A percentile compares a stretch with the other conserved stretches of the same genome.
phyloP scores from a whole-genome alignment of 2,888 invertebrate species.

The Eudasyphora cyanicolor region DNA sequence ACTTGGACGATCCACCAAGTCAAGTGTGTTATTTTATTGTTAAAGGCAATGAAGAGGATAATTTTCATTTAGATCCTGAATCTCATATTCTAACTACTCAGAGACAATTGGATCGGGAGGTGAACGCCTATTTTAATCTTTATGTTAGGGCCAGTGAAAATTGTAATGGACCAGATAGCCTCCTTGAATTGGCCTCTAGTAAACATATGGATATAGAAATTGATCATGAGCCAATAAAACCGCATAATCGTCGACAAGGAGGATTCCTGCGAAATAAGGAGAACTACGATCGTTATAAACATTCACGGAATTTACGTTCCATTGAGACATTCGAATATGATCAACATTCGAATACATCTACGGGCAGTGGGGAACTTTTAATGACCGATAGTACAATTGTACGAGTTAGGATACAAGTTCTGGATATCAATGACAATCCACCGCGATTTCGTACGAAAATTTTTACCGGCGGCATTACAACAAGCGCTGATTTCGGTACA shows the following conservation, averaged over 20 bases:
- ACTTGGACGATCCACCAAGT: constrained; percentile 88
- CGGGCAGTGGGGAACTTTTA: constrained; percentile 66
- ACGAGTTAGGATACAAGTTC: constrained; percentile 85
- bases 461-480: constrained; percentile 96
- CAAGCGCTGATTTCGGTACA: constrained; percentile 94
- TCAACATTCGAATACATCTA: background rate
- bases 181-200: constrained; percentile 27
- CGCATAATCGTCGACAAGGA: constrained; percentile 60
- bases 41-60: constrained; percentile 88
- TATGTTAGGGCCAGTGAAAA: constrained; percentile 92
- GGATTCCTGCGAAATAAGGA: constrained; percentile 59
- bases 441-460: constrained; percentile 90
- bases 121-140: constrained; percentile 84
- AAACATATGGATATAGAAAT: constrained; percentile 67
- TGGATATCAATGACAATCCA: constrained; percentile 95
- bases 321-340: background rate
- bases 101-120: constrained; percentile 88
- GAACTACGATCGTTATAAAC: constrained; percentile 56
- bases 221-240: constrained; percentile 56
- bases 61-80: constrained; percentile 87
- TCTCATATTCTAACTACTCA: constrained; percentile 82
- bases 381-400: constrained; percentile 85
- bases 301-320: constrained; percentile 53
- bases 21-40: constrained; percentile 96
- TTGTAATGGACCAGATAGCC: constrained; percentile 81